Evolutionary conservation across 92 coral and sea anemone species (phyloP), one percentile per base, ranked within the genome.

Genomic region (Umimayanthus chanpuru): DNA sequence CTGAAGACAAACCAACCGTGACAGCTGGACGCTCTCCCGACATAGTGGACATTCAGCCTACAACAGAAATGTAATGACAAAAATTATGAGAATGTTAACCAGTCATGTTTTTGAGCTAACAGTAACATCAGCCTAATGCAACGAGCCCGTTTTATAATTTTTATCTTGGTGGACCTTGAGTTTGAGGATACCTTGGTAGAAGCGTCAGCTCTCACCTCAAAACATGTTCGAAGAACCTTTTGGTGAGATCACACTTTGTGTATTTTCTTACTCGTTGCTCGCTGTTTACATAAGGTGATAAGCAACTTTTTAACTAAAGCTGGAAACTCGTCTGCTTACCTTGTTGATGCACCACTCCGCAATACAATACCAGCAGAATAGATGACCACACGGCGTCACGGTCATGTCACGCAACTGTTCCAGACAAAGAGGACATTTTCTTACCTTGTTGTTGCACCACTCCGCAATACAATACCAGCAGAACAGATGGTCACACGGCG

Each of bases 21-120:
- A 93, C 26, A 93, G 85, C 50, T 94, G 97, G 9, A 97, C 93
- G 30, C 92, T 93, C 82, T 97, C 99, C 32, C 99, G 92, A 66
- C 99, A 97, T 20, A 97, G 89, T 1, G 99, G 99, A 75, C 99
- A 97, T 84, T 97, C 98, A 15, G 98, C 92, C 99, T 97, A 78
- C n/a, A 6, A 85, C 14, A 50, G 61, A 50, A 81, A 0, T n/a
- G 81, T 61, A 61, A 61, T 20, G 25, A 61, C 1, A 61, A n/a
- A 61, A 56, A 56, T 12, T 5, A 5, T 12, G 0, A 56, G 67
- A 20, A 61, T 21, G 25, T 61, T 18, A 61, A 56, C 64, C 15
- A 18, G 25, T 61, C 16, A 50, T 12, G 16, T 50, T 16, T 50
- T 50, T 50, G 18, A 50, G n/a, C n/a, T n/a, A n/a, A n/a, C n/a